phyloP scores from a whole-genome alignment of 2,113 vertebrate species.

The Hippocampus mohnikei region DNA sequence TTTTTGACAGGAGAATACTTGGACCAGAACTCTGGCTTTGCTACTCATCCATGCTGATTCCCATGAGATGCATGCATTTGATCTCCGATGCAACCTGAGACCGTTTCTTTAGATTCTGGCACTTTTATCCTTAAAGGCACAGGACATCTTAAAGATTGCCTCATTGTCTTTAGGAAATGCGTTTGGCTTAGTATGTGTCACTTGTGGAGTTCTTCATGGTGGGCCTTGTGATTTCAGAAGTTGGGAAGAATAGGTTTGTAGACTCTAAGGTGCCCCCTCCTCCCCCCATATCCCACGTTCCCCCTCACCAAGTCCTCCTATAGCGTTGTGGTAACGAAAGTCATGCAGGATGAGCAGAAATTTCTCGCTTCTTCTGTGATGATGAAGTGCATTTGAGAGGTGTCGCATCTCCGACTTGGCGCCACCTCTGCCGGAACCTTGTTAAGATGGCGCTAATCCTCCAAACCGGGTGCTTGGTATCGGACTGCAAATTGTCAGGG shows the following conservation, averaged over 20 bases:
- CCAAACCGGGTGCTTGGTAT: conserved; percentile 24
- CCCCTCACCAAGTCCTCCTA: too few species aligned
- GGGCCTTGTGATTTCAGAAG: not conserved
- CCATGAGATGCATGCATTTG: not conserved
- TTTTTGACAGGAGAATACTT: conserved; percentile 5
- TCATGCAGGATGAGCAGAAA: not conserved
- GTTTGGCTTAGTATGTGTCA: not conserved
- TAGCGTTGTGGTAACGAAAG: too few species aligned
- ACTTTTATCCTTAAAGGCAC: not conserved
- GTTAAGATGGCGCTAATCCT: conserved; percentile 37
- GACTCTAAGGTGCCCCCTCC: too few species aligned
- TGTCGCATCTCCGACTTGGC: conserved; percentile 25
- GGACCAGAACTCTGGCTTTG: conserved; percentile 16
- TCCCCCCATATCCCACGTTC: too few species aligned
- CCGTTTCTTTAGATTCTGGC: not conserved
- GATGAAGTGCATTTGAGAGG: conserved; percentile 24
- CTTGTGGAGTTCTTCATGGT: not conserved
- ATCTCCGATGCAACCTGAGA: not conserved
- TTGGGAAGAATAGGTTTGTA: too few species aligned
- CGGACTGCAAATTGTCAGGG: conserved; percentile 18
- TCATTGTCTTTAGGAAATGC: not conserved
- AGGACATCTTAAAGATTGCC: not conserved
- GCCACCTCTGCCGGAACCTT: conserved; percentile 28
- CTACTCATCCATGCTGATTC: conserved; percentile 24
- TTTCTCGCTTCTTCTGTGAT: conserved; percentile 21